Evolutionary conservation across 2,113 vertebrate species (phyloP).

Genomic region (Eolophus roseicapilla): DNA sequence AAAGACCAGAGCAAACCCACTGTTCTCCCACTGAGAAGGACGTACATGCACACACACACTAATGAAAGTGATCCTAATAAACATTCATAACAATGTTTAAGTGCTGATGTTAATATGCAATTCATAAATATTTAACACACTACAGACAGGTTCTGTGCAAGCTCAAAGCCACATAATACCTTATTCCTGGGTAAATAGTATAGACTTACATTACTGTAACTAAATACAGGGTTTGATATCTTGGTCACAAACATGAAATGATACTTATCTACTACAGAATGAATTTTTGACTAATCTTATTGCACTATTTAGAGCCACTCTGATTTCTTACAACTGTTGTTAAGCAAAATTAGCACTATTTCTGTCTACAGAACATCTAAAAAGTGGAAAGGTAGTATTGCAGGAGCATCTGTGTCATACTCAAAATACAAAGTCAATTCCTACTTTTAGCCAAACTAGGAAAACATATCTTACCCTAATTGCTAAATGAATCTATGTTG

Average conservation of each 20-base stretch:
- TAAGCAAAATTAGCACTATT: neutral
- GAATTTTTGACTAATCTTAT: neutral
- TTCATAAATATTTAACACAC: constrained; percentile 34
- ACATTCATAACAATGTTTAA: constrained; percentile 7
- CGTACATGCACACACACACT: neutral
- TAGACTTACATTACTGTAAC: neutral
- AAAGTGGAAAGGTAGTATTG: neutral
- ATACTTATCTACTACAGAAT: neutral
- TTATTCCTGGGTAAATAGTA: neutral
- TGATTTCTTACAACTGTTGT: neutral
- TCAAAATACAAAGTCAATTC: neutral
- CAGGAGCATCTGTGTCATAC: neutral
- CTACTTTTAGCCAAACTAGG: neutral
- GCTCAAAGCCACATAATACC: neutral
- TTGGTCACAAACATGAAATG: neutral
- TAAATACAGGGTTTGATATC: neutral
- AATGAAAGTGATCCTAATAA: neutral
- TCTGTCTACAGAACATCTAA: neutral
- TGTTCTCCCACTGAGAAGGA: neutral
- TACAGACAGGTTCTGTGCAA: neutral
- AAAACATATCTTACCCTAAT: neutral
- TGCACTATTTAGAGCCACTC: neutral
- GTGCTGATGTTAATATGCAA: neutral
- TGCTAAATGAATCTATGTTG: neutral
- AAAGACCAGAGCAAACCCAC: neutral